These are phyloP conservation scores for Chamaea fasciata DNA, from an alignment of 2,113 vertebrate species.

Conservation along the genomic window DNA sequence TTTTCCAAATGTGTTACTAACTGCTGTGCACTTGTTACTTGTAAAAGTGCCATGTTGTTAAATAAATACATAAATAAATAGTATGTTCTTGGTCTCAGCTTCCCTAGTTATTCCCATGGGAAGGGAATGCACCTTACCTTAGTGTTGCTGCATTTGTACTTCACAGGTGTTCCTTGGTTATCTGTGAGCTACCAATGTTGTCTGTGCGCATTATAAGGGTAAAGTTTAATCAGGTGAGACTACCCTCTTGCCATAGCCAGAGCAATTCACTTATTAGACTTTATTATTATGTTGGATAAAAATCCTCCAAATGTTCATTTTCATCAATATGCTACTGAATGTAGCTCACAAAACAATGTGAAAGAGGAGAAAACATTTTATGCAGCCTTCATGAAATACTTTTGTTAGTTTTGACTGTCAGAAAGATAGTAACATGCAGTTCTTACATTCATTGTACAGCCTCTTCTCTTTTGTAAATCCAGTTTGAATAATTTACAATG, in stretches of 20 bases:
- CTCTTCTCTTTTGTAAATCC: conserved; percentile 60
- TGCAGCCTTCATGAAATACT: not conserved
- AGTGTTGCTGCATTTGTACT: not conserved
- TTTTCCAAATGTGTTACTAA: not conserved
- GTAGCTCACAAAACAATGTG: not conserved
- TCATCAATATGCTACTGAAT: not conserved
- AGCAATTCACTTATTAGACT: not conserved
- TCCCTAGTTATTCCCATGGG: not conserved
- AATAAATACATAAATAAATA: not conserved
- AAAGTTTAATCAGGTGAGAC: not conserved
- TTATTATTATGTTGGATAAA: not conserved
- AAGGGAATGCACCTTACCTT: not conserved
- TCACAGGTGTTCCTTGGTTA: not conserved
- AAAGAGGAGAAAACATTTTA: not conserved
- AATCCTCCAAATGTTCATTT: not conserved
- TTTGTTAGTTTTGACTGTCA: not conserved
- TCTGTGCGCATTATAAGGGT: not conserved
- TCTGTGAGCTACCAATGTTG: not conserved
- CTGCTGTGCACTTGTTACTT: not conserved
- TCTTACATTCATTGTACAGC: conserved; percentile 11
- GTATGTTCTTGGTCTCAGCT: not conserved
- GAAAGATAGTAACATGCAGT: conserved; percentile 11
- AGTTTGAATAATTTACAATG: conserved; percentile 65
- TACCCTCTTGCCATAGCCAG: not conserved
- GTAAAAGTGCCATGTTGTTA: not conserved